Conservation (phyloP, 2,113 vertebrate genomes). For the Caranx ignobilis region DNA sequence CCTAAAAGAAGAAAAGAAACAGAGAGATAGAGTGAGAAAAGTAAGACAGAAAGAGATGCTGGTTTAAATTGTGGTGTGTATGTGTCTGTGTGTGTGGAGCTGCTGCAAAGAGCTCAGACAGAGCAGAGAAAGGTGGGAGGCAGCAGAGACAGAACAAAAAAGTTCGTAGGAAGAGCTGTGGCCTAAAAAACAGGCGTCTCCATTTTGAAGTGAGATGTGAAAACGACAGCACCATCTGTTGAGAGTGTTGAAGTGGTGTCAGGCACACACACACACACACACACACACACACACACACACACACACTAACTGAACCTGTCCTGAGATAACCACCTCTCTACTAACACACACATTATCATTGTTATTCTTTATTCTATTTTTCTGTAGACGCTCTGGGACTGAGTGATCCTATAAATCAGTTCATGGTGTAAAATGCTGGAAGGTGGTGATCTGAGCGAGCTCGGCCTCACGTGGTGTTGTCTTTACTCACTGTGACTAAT, state of each 20-base stretch:
- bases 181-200: slow-evolving; percentile 56
- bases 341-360: neutral
- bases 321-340: neutral
- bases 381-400: neutral
- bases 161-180: slow-evolving; percentile 58
- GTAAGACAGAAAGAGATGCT: slow-evolving; percentile 16
- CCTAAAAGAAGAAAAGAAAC: neutral
- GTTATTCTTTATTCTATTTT: neutral
- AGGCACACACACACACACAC: slow-evolving; percentile 38
- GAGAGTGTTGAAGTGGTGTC: slow-evolving; percentile 23
- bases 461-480: slow-evolving; percentile 1
- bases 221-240: slow-evolving; percentile 67
- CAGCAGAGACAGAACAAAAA: slow-evolving; percentile 38
- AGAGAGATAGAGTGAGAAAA: neutral
- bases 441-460: neutral
- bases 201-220: slow-evolving; percentile 63
- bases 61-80: slow-evolving; percentile 35
- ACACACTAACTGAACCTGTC: slow-evolving; percentile 26
- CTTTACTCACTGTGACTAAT: slow-evolving; percentile 63
- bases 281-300: slow-evolving; percentile 48
- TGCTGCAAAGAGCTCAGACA: slow-evolving; percentile 23
- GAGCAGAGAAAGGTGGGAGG: slow-evolving; percentile 65
- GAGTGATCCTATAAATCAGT: neutral
- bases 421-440: neutral
- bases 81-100: slow-evolving; percentile 14